Conservation (phyloP, 2,113 vertebrate genomes). For the Microcebus ravelobensis region DNA sequence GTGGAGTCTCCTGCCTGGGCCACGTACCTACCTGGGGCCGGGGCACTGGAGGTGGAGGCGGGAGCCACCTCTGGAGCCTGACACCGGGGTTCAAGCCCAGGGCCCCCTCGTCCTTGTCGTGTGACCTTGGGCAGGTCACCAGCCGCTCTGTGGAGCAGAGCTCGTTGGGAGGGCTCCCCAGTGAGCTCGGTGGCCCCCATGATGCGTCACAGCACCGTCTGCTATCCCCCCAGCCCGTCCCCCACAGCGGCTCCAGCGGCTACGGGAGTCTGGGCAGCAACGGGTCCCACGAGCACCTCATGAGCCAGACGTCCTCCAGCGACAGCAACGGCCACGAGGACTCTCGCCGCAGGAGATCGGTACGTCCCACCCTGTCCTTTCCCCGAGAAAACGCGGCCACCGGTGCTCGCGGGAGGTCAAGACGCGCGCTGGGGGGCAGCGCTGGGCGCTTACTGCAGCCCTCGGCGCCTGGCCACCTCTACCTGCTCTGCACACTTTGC, state of each 20-base stretch:
- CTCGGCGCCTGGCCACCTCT: fast-evolving
- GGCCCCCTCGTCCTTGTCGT: fast-evolving
- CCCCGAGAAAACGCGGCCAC: not conserved
- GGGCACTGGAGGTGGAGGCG: not conserved
- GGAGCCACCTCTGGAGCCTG: not conserved
- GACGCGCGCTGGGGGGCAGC: fast-evolving
- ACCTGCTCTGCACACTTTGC: fast-evolving
- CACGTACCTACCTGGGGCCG: too few species aligned
- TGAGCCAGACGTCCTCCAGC: constrained; percentile 94
- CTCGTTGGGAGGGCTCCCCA: not conserved
- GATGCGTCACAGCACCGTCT: fast-evolving
- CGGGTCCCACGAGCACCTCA: constrained; percentile 92
- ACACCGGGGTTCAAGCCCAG: not conserved
- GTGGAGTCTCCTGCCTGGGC: not conserved
- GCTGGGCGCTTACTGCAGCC: not conserved
- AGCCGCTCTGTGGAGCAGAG: fast-evolving
- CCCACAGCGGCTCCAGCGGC: constrained; percentile 95
- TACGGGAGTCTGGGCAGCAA: constrained; percentile 96
- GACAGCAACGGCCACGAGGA: constrained; percentile 94
- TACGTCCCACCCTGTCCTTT: constrained; percentile 82
- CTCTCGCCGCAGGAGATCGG: constrained; percentile 84
- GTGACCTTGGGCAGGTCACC: not conserved
- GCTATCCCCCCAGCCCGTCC: constrained; percentile 89
- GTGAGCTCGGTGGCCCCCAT: not conserved
- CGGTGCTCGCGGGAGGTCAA: fast-evolving